Evolutionary conservation across 2,888 invertebrate species (phyloP).

Genomic region (Trichacis sp.): DNA sequence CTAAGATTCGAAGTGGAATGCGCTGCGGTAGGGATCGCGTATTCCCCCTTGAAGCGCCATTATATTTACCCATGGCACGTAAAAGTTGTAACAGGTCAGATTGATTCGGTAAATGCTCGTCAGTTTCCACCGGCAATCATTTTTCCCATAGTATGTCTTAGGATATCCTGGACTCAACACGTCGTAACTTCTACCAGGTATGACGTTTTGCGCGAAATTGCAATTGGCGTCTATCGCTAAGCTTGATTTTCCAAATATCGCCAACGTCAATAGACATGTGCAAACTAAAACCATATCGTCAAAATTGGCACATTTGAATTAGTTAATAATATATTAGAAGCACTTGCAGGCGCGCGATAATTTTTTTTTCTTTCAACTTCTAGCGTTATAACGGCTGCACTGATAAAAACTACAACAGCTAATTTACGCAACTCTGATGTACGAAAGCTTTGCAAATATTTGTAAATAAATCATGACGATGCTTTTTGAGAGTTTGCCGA

Average conservation of each 20-base stretch:
- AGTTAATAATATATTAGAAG: too few species aligned
- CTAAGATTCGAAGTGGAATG: too few species aligned
- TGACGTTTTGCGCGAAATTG: conserved; percentile 67
- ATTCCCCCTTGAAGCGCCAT: too few species aligned
- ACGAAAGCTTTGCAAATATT: too few species aligned
- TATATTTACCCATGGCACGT: conserved; percentile 12
- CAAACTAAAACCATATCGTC: not conserved
- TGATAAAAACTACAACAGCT: too few species aligned
- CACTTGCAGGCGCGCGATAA: too few species aligned
- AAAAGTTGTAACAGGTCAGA: conserved; percentile 9
- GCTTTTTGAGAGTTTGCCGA: too few species aligned
- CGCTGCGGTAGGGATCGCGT: too few species aligned
- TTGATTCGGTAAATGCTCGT: conserved; percentile 57
- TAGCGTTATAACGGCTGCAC: too few species aligned
- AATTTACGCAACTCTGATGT: too few species aligned
- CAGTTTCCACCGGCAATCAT: conserved; percentile 72
- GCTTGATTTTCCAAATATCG: conserved; percentile 56
- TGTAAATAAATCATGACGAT: too few species aligned
- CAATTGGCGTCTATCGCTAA: conserved; percentile 67
- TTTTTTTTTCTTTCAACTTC: too few species aligned
- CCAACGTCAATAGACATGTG: conserved; percentile 45
- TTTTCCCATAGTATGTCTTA: conserved; percentile 60
- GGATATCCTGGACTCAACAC: conserved; percentile 72
- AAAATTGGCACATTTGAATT: not conserved
- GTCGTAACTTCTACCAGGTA: conserved; percentile 65